Conservation (phyloP, 2,797 vertebrate species). For the Acestrorhynchus altus region DNA sequence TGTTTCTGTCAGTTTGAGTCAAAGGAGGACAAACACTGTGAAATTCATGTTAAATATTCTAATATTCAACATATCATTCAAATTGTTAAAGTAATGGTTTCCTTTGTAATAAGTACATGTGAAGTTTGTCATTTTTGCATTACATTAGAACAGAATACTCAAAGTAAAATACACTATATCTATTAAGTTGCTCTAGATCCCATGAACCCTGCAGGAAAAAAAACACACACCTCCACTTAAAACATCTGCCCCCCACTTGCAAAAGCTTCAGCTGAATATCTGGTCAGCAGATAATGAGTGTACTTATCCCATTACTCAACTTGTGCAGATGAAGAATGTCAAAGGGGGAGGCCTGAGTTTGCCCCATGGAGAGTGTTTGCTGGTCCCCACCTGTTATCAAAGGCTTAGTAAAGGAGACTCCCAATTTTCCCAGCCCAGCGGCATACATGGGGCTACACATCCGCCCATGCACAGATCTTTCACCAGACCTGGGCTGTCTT, state of each 20-base stretch:
- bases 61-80: no score
- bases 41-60: no score
- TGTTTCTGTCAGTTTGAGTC: no score
- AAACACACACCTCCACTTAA: neutral
- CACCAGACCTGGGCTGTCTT: slow-evolving; percentile 52
- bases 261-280: neutral
- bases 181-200: neutral
- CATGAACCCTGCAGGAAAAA: neutral
- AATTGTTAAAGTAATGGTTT: no score
- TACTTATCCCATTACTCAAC: slow-evolving; percentile 37
- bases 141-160: no score
- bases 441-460: slow-evolving; percentile 64
- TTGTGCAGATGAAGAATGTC: slow-evolving; percentile 32
- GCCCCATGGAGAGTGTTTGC: slow-evolving; percentile 69
- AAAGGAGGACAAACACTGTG: no score
- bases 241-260: slow-evolving; percentile 9
- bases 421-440: slow-evolving; percentile 72
- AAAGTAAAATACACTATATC: neutral
- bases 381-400: slow-evolving; percentile 75
- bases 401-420: slow-evolving; percentile 65
- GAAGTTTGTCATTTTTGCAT: no score
- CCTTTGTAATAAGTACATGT: no score
- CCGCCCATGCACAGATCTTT: slow-evolving; percentile 54
- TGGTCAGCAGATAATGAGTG: slow-evolving; percentile 27
- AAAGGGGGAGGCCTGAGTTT: slow-evolving; percentile 38